Evolutionary conservation across 2,797 vertebrate species (phyloP).

Genomic region (Salmo trutta): DNA sequence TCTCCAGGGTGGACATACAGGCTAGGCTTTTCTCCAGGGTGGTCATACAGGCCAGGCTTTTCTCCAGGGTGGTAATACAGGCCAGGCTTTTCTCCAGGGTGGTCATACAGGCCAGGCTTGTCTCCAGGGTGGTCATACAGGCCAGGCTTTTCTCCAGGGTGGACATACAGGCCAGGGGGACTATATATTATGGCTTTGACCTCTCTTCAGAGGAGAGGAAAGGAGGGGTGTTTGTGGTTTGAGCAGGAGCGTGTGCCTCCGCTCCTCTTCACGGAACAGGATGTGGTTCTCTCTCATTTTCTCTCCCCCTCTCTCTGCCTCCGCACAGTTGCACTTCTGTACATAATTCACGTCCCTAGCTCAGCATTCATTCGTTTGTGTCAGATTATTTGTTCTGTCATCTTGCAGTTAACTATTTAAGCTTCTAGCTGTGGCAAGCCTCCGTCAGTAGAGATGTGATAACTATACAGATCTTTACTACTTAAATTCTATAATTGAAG

Average conservation of each 20-base stretch:
- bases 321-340: constrained; percentile 35
- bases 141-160: not conserved
- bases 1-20: too few species aligned
- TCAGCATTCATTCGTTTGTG: constrained; percentile 24
- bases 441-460: not conserved
- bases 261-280: constrained; percentile 68
- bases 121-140: too few species aligned
- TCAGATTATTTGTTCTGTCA: not conserved
- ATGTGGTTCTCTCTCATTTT: constrained; percentile 57
- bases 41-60: too few species aligned
- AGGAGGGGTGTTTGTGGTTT: constrained; percentile 29
- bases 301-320: not conserved
- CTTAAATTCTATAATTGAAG: not conserved
- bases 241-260: constrained; percentile 22
- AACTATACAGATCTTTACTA: not conserved
- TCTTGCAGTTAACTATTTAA: not conserved
- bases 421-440: not conserved
- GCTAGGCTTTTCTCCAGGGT: too few species aligned
- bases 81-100: too few species aligned
- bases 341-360: not conserved
- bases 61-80: too few species aligned
- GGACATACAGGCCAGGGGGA: not conserved
- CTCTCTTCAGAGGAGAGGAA: not conserved
- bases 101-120: too few species aligned
- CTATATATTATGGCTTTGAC: not conserved